Conservation (phyloP, 2,797 vertebrate genomes). For the Aplochiton taeniatus region DNA sequence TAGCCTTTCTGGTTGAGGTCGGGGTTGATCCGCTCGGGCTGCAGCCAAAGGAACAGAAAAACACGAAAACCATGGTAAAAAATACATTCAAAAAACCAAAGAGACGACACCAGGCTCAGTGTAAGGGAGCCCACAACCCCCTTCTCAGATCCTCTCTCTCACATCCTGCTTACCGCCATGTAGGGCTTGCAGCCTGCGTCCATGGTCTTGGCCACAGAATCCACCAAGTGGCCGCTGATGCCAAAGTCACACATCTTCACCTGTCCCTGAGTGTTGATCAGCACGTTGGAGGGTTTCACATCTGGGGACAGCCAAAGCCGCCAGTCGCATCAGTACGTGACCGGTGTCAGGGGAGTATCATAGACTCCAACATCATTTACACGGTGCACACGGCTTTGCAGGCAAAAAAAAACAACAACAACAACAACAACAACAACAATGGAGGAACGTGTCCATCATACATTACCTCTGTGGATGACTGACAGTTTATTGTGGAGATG, state of each 20-base stretch:
- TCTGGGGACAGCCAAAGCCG: conserved; percentile 73
- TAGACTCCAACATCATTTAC: too few relatives aligned
- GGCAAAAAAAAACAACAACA: too few relatives aligned
- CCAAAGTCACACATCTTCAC: conserved; percentile 99
- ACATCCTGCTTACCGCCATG: conserved; percentile 88
- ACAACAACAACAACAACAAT: too few relatives aligned
- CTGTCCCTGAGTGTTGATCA: conserved; percentile 95
- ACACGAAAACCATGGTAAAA: neutral
- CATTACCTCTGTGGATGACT: conserved; percentile 96
- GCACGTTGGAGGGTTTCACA: conserved; percentile 98
- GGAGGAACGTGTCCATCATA: too few relatives aligned
- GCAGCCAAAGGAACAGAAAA: conserved; percentile 26
- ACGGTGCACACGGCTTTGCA: neutral
- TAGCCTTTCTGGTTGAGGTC: conserved; percentile 99
- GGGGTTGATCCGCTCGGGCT: conserved; percentile 99
- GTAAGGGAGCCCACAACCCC: neutral
- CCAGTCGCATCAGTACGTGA: too few relatives aligned
- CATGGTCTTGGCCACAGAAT: conserved; percentile 98
- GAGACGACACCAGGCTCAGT: neutral
- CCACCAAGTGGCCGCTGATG: conserved; percentile 98
- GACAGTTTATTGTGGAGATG: conserved; percentile 97
- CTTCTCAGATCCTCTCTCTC: neutral
- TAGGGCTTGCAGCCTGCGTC: conserved; percentile 99
- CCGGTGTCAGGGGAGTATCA: too few relatives aligned
- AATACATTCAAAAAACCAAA: neutral